Percentiles rank a stretch among this genome's conserved stretches.
phyloP scores from a whole-genome alignment of 2,888 invertebrate genomes.

The Byasa hedistus region DNA sequence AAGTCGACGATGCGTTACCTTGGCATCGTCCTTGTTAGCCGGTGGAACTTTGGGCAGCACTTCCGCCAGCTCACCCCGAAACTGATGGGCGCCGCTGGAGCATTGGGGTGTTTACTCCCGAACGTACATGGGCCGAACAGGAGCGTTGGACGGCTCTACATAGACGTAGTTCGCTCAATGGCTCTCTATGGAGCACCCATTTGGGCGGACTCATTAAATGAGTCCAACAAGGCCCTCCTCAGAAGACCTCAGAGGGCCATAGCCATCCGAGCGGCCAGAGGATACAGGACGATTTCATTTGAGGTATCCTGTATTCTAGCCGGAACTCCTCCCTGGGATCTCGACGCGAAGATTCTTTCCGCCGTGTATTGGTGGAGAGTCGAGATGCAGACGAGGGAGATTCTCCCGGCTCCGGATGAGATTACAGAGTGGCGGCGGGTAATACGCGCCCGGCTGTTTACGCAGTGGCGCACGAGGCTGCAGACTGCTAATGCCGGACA shows the following conservation, averaged over 20 bases:
- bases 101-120: conserved; percentile 25
- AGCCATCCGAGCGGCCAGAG: conserved; percentile 23
- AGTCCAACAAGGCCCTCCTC: background rate
- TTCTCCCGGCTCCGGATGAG: no score
- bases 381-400: no score
- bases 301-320: conserved; percentile 31
- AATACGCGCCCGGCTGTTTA: no score
- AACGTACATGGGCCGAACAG: no score
- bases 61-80: background rate
- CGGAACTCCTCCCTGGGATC: conserved; percentile 29
- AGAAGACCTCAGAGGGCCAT: conserved; percentile 15
- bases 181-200: conserved; percentile 22
- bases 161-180: conserved; percentile 20
- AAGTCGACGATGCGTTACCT: background rate
- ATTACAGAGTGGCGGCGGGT: no score
- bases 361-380: no score
- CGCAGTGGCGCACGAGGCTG: no score
- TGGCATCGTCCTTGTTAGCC: no score
- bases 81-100: background rate
- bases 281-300: conserved; percentile 28
- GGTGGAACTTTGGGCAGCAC: no score
- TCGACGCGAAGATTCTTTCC: conserved; percentile 27
- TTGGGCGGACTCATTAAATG: background rate
- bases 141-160: conserved; percentile 24
- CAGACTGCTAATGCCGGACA: no score